These are phyloP conservation scores for Phyllotreta cruciferae DNA, from an alignment of 2,888 invertebrate species.

Conservation along the genomic window DNA sequence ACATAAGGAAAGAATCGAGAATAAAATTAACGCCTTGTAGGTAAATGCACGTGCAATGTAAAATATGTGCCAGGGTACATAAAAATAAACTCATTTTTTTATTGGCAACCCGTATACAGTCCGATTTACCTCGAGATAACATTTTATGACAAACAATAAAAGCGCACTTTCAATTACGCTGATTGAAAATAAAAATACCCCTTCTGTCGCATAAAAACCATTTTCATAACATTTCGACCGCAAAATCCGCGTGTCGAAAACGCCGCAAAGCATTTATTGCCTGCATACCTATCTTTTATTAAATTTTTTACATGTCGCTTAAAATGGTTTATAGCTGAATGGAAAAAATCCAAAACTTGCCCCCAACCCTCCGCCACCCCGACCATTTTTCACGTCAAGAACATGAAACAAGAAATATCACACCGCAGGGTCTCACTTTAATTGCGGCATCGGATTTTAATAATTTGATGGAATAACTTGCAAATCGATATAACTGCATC, in stretches of 20 bases:
- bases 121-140: no score
- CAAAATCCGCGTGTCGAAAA: conserved; percentile 2
- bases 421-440: conserved; percentile 21
- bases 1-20: no score
- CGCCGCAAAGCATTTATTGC: conserved; percentile 21
- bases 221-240: neutral
- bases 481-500: conserved; percentile 8
- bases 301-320: conserved; percentile 23
- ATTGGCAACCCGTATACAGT: no score
- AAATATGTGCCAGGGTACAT: no score
- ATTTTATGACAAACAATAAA: conserved; percentile 17
- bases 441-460: conserved; percentile 22
- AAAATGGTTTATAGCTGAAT: conserved; percentile 17
- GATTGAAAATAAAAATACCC: conserved; percentile 7
- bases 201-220: conserved; percentile 8
- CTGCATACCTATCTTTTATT: conserved; percentile 24
- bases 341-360: conserved; percentile 16
- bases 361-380: neutral
- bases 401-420: conserved; percentile 22
- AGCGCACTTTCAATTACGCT: conserved; percentile 14
- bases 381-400: conserved; percentile 20
- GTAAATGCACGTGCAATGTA: no score
- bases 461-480: conserved; percentile 12
- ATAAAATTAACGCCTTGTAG: no score
- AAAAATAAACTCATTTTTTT: no score